Evolutionary conservation across 2,888 invertebrate genomes (phyloP), one percentile per base, ranked within the genome.

Genomic region (Unio delphinus): DNA sequence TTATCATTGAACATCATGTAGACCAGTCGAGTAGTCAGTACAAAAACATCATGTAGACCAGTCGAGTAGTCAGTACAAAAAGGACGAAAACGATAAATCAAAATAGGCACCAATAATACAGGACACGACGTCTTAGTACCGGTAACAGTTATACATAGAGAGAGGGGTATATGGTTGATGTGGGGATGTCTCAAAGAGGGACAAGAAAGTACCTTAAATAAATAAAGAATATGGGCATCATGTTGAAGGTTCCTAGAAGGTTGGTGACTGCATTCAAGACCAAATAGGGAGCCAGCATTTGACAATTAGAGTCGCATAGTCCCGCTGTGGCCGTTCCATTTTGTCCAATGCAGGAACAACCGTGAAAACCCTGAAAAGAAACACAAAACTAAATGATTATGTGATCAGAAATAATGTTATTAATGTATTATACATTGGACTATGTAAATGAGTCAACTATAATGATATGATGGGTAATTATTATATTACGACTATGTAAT

Each of bases 141-240:
- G 18, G 30, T 61, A 26, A 15, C 8, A 61, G 1, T 15, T 26
- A 28, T 11, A 23, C 3, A 61, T 1, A 15, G 18, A 61, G 8
- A 28, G 30, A 34, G 7, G 34, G 7, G 34, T 34, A 34, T 34
- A 34, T 34, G 34, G 34, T 7, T 7, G 34, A 1, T 7, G 34
- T 34, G 34, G 28, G 28, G 28, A 17, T 8, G 23, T 23, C 23
- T n/a, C 18, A 23, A 26, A 58, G n/a, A n/a, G 15, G 0, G 4
- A 7, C 2, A 18, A 3, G 20, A 26, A n/a, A 64, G 34, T 77
- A 83, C 82, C 82, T 79, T 2, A 84, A 66, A 26, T 66, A 73
- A 55, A 80, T 74, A 56, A 82, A 73, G 60, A 81, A 79, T n/a
- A 73, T 65, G 1, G 85, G 85, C 72, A 84, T 79, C 57, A 80